Percentiles rank a stretch among this genome's conserved stretches.
Evolutionary conservation across 2,888 invertebrate genomes (phyloP).

Genomic region (Sepioteuthis lessoniana): DNA sequence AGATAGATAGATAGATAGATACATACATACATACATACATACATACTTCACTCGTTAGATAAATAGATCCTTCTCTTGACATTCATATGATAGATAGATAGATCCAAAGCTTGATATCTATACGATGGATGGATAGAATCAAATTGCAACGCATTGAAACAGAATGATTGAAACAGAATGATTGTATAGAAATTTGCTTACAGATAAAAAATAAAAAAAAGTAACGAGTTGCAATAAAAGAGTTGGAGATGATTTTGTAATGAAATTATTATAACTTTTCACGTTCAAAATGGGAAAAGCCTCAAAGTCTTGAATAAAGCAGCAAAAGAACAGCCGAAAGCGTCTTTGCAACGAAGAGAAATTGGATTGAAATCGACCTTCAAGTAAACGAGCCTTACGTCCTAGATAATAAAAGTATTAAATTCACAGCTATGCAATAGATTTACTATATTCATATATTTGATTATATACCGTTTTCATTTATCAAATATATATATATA

Average conservation of each 20-base stretch:
- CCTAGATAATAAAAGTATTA: no score
- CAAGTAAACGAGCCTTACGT: no score
- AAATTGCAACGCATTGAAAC: not conserved
- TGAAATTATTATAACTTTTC: conserved; percentile 7
- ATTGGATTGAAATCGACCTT: no score
- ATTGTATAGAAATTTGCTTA: not conserved
- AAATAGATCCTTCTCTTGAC: no score
- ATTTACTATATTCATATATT: not conserved
- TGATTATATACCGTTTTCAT: not conserved
- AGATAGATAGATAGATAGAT: no score
- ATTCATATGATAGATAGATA: no score
- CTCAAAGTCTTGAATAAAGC: not conserved
- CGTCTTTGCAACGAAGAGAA: not conserved
- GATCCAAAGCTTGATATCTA: no score
- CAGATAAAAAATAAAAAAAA: not conserved
- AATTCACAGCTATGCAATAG: not conserved
- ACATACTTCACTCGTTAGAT: no score
- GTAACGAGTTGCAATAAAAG: not conserved
- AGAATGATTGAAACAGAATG: no score
- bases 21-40: no score
- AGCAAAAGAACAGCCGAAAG: not conserved
- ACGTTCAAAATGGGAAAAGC: not conserved
- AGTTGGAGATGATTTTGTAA: not conserved
- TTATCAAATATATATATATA: not conserved
- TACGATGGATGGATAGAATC: no score